Conservation (phyloP, 2,797 vertebrate genomes). For the Tragelaphus oryx region DNA sequence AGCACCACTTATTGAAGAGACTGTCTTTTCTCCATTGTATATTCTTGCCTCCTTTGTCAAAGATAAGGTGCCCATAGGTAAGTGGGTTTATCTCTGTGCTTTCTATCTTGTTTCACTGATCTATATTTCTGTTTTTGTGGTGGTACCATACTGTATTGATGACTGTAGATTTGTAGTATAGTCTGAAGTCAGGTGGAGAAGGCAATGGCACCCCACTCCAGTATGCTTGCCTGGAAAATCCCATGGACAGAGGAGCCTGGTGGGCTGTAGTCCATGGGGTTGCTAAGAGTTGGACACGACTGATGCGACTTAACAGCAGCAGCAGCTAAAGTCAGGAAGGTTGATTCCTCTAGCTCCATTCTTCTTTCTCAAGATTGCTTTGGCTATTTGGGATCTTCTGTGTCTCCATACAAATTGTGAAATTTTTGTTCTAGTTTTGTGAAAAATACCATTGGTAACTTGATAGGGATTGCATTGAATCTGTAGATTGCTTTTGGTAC, state of each 20-base stretch:
- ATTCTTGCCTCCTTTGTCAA: not conserved
- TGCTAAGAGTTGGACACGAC: too few relatives aligned
- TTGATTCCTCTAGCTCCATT: not conserved
- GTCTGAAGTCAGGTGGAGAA: not conserved
- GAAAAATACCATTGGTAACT: not conserved
- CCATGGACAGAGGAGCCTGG: too few relatives aligned
- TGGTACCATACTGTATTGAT: not conserved
- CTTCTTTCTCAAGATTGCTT: not conserved
- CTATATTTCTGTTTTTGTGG: not conserved
- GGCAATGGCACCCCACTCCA: too few relatives aligned
- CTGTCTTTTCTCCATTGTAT: not conserved
- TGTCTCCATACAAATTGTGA: not conserved
- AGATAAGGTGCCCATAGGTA: not conserved
- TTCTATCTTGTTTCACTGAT: not conserved
- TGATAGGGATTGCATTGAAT: not conserved
- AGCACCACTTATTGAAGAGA: not conserved
- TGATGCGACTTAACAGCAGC: too few relatives aligned
- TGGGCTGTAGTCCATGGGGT: too few relatives aligned
- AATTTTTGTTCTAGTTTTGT: not conserved
- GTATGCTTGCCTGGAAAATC: too few relatives aligned
- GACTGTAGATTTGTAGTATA: not conserved
- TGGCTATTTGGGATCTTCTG: not conserved
- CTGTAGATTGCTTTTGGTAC: not conserved
- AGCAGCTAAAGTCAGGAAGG: too few relatives aligned
- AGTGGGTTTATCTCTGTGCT: not conserved